phyloP scores from a whole-genome alignment of 2,888 invertebrate species.

The Drymonia ruficornis region DNA sequence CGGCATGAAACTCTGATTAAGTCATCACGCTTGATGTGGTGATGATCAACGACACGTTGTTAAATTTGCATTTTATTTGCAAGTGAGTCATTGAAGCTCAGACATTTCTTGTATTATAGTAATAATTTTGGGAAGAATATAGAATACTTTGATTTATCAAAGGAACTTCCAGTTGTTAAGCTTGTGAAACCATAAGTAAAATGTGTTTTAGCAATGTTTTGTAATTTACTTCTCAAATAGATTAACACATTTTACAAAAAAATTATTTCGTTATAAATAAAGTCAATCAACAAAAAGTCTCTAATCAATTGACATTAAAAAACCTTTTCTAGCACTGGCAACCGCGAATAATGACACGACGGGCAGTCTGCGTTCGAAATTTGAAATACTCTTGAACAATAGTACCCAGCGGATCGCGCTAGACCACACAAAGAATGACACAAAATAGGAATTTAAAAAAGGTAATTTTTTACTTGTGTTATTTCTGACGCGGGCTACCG shows the following conservation, averaged over 20 bases:
- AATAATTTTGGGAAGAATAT: not conserved
- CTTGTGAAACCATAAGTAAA: too few species aligned
- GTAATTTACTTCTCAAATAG: too few species aligned
- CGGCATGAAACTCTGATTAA: conserved; percentile 60
- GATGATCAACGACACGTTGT: conserved; percentile 42
- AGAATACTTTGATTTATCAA: too few species aligned
- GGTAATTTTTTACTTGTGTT: conserved; percentile 50
- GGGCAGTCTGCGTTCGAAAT: conserved; percentile 74
- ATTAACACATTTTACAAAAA: not conserved
- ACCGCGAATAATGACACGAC: conserved; percentile 77
- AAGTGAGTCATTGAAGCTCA: not conserved
- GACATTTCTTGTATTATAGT: not conserved
- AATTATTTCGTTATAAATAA: conserved; percentile 12
- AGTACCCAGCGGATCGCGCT: conserved; percentile 73
- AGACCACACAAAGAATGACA: conserved; percentile 70
- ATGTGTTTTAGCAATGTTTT: too few species aligned
- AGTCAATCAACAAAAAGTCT: conserved; percentile 54
- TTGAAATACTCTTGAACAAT: conserved; percentile 76
- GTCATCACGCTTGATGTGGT: conserved; percentile 58
- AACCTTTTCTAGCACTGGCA: conserved; percentile 70
- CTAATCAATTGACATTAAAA: conserved; percentile 66
- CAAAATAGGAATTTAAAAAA: conserved; percentile 56
- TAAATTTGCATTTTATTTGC: conserved; percentile 18
- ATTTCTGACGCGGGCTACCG: conserved; percentile 67
- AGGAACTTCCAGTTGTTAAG: too few species aligned